Evolutionary conservation across 2,113 vertebrate genomes (phyloP), one percentile per base, ranked within the genome.

Genomic region (Butorides virescens): DNA sequence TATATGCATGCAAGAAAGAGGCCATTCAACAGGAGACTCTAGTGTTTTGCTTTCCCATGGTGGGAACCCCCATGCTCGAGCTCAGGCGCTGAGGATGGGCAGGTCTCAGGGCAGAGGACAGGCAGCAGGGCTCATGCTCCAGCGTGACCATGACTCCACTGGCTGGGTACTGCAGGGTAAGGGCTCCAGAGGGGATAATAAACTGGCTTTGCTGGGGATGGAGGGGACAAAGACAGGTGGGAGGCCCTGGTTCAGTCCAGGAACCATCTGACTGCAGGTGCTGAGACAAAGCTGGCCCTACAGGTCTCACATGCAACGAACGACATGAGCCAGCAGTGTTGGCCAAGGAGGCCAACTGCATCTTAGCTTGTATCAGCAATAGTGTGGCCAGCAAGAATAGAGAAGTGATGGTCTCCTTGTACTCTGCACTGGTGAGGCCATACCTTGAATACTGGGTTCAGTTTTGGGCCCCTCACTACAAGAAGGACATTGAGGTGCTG

Each of bases 51-150:
- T 63, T 91, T 59, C 70, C 26, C 29, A 3, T 17, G 49, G 61
- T 47, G 22, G 65, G 65, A 93, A 90, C 13, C 7, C 27, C 19
- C 55, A 29, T 1, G 13, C 42, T 42, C 0, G 0, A 84, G 39
- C 46, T 42, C 27, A 11, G 63, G 21, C 0, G 0, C 59, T 49
- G 46, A 77, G 42, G 59, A 77, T 0, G 0, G 30, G 65, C 11
- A 73, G 19, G 72, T 56, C 0, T 0, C 39, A 66, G 55, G 15
- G 59, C 27, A 78, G 44, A 73, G 32, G 50, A 70, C 18, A n/a
- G 10, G 34, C 62, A 79, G n/a, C n/a, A 55, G 34, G 22, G 47
- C 42, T 84, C 6, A 1, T 25, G n/a, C 32, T 82, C 20, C 52
- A 50, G 37, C 0, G 0, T 50, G n/a, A 56, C 34, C 32, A 1